phyloP scores from a whole-genome alignment of 2,113 vertebrate genomes.

The Stegastes partitus region DNA sequence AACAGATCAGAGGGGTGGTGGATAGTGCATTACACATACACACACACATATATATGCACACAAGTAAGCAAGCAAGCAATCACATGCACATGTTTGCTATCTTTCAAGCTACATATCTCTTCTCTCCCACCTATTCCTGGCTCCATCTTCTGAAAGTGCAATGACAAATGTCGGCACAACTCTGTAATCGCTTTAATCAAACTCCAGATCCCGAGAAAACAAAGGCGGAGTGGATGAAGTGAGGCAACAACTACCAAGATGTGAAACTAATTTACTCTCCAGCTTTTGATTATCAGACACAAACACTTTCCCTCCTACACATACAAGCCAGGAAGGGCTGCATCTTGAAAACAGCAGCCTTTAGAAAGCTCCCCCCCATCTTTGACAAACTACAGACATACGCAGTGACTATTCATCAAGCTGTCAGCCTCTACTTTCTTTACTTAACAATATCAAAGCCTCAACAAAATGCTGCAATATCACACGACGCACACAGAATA shows the following conservation, averaged over 20 bases:
- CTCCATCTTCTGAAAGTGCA: not conserved
- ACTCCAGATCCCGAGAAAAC: constrained; percentile 16
- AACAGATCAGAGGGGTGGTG: not conserved
- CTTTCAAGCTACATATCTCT: not conserved
- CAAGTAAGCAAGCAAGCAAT: not conserved
- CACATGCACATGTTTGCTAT: not conserved
- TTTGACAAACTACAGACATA: constrained; percentile 8
- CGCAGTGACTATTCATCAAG: constrained; percentile 44
- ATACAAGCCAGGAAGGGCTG: not conserved
- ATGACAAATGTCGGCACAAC: constrained; percentile 14
- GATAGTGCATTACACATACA: not conserved
- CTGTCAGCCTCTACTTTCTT: constrained; percentile 37
- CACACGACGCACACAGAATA: constrained; percentile 19
- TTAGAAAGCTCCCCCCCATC: constrained; percentile 22
- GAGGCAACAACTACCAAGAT: constrained; percentile 9
- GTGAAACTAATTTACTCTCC: constrained; percentile 43
- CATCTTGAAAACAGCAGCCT: constrained; percentile 18
- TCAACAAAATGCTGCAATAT: constrained; percentile 27
- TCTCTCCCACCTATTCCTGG: not conserved
- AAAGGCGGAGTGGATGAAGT: constrained; percentile 11
- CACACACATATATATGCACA: not conserved
- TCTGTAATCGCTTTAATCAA: constrained; percentile 48
- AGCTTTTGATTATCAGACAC: constrained; percentile 27
- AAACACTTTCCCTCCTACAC: constrained; percentile 33
- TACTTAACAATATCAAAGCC: constrained; percentile 20